Conservation (phyloP, 2,797 vertebrate species). For the Hypotaenidia philippensis region DNA sequence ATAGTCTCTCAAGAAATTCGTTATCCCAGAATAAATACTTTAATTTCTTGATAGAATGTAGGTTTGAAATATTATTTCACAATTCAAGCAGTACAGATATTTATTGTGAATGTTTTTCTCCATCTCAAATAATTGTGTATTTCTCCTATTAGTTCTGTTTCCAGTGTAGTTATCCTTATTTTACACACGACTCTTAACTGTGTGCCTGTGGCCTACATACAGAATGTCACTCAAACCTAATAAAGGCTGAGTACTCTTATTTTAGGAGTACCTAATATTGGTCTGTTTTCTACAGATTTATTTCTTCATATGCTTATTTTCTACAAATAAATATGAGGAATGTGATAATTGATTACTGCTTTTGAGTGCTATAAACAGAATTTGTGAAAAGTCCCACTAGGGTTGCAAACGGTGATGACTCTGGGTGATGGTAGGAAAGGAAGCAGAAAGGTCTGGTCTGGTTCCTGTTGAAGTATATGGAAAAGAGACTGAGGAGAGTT, state of each 20-base stretch:
- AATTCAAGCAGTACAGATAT: background rate
- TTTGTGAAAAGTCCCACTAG: background rate
- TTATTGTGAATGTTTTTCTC: background rate
- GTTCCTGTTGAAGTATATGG: background rate
- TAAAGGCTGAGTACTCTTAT: background rate
- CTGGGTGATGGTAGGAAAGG: background rate
- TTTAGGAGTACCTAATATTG: background rate
- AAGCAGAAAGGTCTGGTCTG: background rate
- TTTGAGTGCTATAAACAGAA: background rate
- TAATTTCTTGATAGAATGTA: background rate
- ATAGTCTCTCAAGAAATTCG: slow-evolving; percentile 46
- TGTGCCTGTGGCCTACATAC: slow-evolving; percentile 39
- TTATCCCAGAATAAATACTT: slow-evolving; percentile 56
- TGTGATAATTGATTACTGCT: background rate
- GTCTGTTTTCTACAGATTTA: background rate
- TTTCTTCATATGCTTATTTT: background rate
- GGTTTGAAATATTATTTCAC: slow-evolving; percentile 8
- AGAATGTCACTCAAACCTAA: background rate
- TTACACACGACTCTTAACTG: background rate
- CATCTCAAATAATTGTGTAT: background rate
- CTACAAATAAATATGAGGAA: background rate
- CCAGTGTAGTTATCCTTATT: background rate
- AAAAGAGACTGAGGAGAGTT: background rate
- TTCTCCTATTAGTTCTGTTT: background rate
- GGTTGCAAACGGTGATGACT: background rate